Percentiles rank a stretch among this genome's conserved stretches.
Evolutionary conservation across 1,140 invertebrate genomes (phyloP).

Genomic region (Nebria ingens): DNA sequence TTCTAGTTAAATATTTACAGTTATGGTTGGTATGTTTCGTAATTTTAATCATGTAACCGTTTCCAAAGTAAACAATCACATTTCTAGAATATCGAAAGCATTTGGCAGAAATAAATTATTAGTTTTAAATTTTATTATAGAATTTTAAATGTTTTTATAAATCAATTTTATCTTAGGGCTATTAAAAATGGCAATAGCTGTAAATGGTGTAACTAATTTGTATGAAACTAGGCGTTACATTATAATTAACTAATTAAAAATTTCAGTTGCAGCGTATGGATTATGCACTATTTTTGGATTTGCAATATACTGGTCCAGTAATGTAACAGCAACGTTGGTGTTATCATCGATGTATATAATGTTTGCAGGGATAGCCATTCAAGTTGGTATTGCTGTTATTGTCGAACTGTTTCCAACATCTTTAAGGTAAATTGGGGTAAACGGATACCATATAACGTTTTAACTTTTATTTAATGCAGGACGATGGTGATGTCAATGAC

Average conservation of each 20-base stretch:
- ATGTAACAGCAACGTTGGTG: constrained; percentile 5
- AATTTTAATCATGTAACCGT: too few relatives aligned
- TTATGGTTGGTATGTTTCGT: too few relatives aligned
- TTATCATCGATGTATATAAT: constrained; percentile 11
- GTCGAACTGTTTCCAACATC: neutral
- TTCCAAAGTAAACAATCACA: too few relatives aligned
- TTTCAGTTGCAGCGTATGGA: constrained; percentile 11
- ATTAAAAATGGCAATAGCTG: too few relatives aligned
- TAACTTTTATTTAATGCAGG: constrained; percentile 15
- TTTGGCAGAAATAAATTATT: too few relatives aligned
- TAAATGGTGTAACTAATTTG: too few relatives aligned
- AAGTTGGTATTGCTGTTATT: constrained; percentile 14
- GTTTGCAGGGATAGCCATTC: constrained; percentile 3
- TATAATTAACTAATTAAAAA: neutral
- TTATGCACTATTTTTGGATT: constrained; percentile 6
- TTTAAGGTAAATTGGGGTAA: neutral
- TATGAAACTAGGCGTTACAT: too few relatives aligned
- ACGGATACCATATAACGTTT: neutral
- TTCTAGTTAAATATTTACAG: too few relatives aligned
- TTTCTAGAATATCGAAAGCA: too few relatives aligned
- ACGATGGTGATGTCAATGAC: constrained; percentile 23
- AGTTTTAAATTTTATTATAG: too few relatives aligned
- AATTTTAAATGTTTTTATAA: too few relatives aligned
- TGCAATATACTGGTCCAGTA: constrained; percentile 12
- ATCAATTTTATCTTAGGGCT: too few relatives aligned